These are phyloP conservation scores for rabbit (Oryctolagus cuniculus) DNA, from an alignment of 2,113 vertebrate genomes.

Conservation along the genomic window mOryCun1.1 NC_091446.1:85958001-85958500, in stretches of 20 bases:
- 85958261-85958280: slow-evolving; percentile 35
- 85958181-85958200: slow-evolving; percentile 25
- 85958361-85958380: slow-evolving; percentile 38
- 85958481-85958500: slow-evolving; percentile 28
- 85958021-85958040: no score
- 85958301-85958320: not conserved
- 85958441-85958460: slow-evolving; percentile 19
- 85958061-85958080: no score
- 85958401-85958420: slow-evolving; percentile 25
- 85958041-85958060: no score
- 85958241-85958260: slow-evolving; percentile 72
- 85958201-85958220: slow-evolving; percentile 29
- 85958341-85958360: slow-evolving; percentile 51
- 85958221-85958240: slow-evolving; percentile 56
- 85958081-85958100: no score
- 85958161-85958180: slow-evolving; percentile 48
- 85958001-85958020: no score
- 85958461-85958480: slow-evolving; percentile 15
- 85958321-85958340: slow-evolving; percentile 10
- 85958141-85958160: slow-evolving; percentile 47
- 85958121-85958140: no score
- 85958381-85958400: slow-evolving; percentile 38
- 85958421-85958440: slow-evolving; percentile 35
- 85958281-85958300: slow-evolving; percentile 30
- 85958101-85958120: no score